phyloP scores from a whole-genome alignment of 1,140 invertebrate genomes.

The Apis cerana region DNA sequence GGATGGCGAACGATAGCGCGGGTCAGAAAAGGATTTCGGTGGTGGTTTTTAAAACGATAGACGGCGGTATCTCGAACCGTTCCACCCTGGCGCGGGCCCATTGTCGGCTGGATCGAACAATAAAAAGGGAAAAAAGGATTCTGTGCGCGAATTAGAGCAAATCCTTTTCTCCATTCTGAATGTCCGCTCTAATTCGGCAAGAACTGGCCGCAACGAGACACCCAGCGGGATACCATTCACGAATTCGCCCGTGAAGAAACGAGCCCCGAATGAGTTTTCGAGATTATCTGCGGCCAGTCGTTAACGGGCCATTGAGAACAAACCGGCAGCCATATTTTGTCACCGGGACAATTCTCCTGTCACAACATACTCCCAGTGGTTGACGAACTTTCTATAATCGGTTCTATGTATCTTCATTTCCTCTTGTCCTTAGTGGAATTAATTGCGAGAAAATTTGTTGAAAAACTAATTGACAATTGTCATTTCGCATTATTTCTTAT shows the following conservation, averaged over 20 bases:
- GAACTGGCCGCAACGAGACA: slow-evolving; percentile 48
- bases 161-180: slow-evolving; percentile 61
- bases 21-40: slow-evolving; percentile 26
- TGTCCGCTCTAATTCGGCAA: slow-evolving; percentile 63
- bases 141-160: slow-evolving; percentile 65
- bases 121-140: slow-evolving; percentile 45
- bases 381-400: not conserved
- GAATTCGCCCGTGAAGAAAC: slow-evolving; percentile 57
- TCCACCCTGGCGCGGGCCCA: slow-evolving; percentile 22
- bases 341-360: slow-evolving; percentile 54
- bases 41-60: slow-evolving; percentile 62
- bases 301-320: slow-evolving; percentile 61
- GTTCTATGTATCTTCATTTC: not conserved
- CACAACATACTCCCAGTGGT: slow-evolving; percentile 39
- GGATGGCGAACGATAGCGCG: slow-evolving; percentile 38
- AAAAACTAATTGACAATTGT: not conserved
- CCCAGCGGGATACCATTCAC: slow-evolving; percentile 67
- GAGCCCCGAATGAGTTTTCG: slow-evolving; percentile 60
- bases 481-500: no score
- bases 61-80: slow-evolving; percentile 39
- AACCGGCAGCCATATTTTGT: slow-evolving; percentile 62
- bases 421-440: not conserved
- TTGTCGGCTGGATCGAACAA: slow-evolving; percentile 63
- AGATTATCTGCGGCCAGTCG: slow-evolving; percentile 64
- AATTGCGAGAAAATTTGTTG: not conserved